These are phyloP conservation scores for Onychomys leucogaster DNA, from an alignment of 2,797 vertebrate genomes.

Conservation along the genomic window DNA sequence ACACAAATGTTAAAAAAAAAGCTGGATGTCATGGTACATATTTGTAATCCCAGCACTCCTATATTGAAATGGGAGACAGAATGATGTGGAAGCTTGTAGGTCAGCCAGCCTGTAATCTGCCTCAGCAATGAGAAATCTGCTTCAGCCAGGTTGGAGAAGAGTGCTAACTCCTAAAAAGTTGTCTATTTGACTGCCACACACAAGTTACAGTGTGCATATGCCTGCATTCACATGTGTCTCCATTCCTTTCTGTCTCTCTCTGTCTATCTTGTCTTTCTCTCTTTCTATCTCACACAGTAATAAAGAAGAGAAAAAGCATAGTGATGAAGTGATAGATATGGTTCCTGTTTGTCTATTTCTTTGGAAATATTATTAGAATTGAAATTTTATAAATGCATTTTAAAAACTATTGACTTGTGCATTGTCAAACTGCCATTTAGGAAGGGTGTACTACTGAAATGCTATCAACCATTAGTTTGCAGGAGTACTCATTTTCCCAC, in stretches of 20 bases:
- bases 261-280: background rate
- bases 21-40: too few relatives aligned
- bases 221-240: background rate
- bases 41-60: too few relatives aligned
- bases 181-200: background rate
- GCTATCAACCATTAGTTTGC: background rate
- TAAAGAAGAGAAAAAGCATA: background rate
- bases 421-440: constrained; percentile 20
- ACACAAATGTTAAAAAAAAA: too few relatives aligned
- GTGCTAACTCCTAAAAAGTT: too few relatives aligned
- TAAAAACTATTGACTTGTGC: background rate
- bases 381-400: constrained; percentile 6
- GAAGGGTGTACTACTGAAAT: background rate
- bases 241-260: background rate
- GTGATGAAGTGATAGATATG: background rate
- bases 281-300: background rate
- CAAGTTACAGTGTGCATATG: background rate
- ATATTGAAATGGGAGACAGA: too few relatives aligned
- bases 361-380: constrained; percentile 42
- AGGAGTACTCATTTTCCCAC: background rate
- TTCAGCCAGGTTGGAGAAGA: too few relatives aligned
- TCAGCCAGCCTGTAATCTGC: too few relatives aligned
- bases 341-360: constrained; percentile 1
- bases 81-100: too few relatives aligned
- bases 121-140: too few relatives aligned